phyloP scores from a whole-genome alignment of 1,140 invertebrate species.

The Lasioglossum baleicum region DNA sequence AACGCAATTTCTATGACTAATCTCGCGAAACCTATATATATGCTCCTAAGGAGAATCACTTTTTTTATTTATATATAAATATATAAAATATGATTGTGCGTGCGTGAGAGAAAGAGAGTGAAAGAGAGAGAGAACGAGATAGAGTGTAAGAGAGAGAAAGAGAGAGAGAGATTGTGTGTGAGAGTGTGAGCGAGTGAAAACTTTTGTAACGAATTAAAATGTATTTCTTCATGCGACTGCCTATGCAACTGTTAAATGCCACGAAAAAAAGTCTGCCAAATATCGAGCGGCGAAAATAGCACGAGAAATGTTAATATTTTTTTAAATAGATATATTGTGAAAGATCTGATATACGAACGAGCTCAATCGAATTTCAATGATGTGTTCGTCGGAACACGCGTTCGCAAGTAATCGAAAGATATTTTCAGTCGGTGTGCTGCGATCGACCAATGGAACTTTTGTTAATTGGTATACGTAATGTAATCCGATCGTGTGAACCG shows the following conservation, averaged over 20 bases:
- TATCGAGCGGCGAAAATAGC: constrained; percentile 45
- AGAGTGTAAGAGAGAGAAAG: not conserved
- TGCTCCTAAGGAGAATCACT: constrained; percentile 11
- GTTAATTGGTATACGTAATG: constrained; percentile 29
- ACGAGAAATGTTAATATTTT: constrained; percentile 46
- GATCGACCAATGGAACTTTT: constrained; percentile 7
- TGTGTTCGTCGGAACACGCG: not conserved
- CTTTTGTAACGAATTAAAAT: constrained; percentile 52
- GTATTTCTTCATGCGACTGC: constrained; percentile 51
- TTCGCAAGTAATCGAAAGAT: not conserved
- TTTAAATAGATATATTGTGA: constrained; percentile 41
- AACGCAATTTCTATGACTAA: constrained; percentile 46
- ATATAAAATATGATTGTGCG: constrained; percentile 2
- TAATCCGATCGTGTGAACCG: constrained; percentile 21
- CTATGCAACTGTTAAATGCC: constrained; percentile 45
- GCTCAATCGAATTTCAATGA: not conserved
- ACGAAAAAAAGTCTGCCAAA: constrained; percentile 42
- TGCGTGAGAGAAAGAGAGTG: not conserved
- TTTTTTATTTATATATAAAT: constrained; percentile 36
- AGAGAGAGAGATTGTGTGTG: not conserved
- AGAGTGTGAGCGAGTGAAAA: not conserved
- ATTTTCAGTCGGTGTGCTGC: constrained; percentile 2
- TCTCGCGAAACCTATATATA: constrained; percentile 38
- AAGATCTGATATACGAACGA: constrained; percentile 9
- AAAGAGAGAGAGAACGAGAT: not conserved